Base-by-base conservation (phyloP, 2,888 invertebrate species). In the Salpingus planirostris region DNA sequence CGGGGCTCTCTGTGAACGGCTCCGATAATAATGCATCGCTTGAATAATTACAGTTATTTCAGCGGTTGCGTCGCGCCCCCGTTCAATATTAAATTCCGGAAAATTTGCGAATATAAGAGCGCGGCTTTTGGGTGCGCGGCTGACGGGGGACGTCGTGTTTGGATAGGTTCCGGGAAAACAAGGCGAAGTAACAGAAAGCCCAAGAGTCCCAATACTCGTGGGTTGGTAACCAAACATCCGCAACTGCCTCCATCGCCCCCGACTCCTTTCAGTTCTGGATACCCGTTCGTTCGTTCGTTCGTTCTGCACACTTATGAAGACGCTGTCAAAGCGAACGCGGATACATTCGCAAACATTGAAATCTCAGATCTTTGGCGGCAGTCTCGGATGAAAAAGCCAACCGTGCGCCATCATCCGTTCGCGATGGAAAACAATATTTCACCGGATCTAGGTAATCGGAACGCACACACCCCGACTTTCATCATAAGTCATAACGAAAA, bases 381-480 rank as follows among this genome's bases (percentile, higher is more conserved):
- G 27, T 36, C 24, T 29, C 24, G 27, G 27, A 36, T 39, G 40
- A 33, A 28, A 40, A 36, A 38, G 29, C 23, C 24, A 26, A 13
- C 24, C 28, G 31, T 33, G 31, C 31, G n/a, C n/a, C n/a, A n/a
- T n/a, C n/a, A n/a, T n/a, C n/a, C n/a, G n/a, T n/a, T n/a, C n/a
- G 42, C n/a, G n/a, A n/a, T 43, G 44, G 46, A 46, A 49, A 49
- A 51, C 52, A 48, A 56, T 56, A 55, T 52, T 52, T 56, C 50
- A 52, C 42, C 40, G 49, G 54, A 55, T 54, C 52, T 52, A 48
- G 46, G 52, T 54, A 53, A 54, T 52, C 52, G 49, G 45, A 44
- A 51, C 45, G 50, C 50, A 47, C 48, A 52, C 46, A 47, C 47
- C 39, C 45, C 37, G 34, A 37, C 36, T 46, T 52, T 50, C 50